phyloP scores from a whole-genome alignment of 2,888 invertebrate genomes.

The Monopis laevigella region DNA sequence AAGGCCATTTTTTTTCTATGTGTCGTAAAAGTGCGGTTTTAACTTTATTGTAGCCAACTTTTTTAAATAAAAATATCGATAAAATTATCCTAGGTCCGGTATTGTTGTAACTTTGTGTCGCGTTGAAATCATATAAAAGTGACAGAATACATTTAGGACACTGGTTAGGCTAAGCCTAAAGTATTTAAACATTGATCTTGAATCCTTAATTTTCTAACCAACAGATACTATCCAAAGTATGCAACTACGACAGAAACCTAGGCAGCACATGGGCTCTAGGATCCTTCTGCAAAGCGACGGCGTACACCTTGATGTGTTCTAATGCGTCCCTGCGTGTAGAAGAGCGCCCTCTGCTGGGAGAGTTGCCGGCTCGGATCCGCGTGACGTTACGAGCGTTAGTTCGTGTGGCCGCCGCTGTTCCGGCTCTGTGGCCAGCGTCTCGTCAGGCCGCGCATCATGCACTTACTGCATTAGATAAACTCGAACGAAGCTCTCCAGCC shows the following conservation, averaged over 20 bases:
- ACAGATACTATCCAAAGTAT: conserved; percentile 33
- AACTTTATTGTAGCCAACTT: background rate
- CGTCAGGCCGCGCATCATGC: conserved; percentile 51
- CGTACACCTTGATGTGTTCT: conserved; percentile 81
- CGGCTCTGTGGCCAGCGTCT: conserved; percentile 41
- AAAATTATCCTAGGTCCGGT: too few species aligned
- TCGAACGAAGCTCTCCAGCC: conserved; percentile 72
- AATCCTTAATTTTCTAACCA: conserved; percentile 7
- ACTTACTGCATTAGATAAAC: conserved; percentile 32
- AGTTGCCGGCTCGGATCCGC: conserved; percentile 79
- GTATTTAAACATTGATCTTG: background rate
- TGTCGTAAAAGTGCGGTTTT: too few species aligned
- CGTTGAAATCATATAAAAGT: too few species aligned
- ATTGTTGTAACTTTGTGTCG: too few species aligned
- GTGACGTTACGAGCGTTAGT: conserved; percentile 79
- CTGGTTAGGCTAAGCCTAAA: too few species aligned
- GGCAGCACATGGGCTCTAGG: conserved; percentile 37
- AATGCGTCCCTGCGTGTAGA: conserved; percentile 77
- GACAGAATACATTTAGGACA: too few species aligned
- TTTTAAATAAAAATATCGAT: too few species aligned
- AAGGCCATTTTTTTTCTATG: too few species aligned
- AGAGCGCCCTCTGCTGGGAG: conserved; percentile 76
- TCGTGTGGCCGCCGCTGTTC: conserved; percentile 56
- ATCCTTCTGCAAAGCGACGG: conserved; percentile 77
- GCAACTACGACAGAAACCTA: conserved; percentile 25